Conservation (phyloP, 2,888 invertebrate genomes). For the Folsomia manolachei region DNA sequence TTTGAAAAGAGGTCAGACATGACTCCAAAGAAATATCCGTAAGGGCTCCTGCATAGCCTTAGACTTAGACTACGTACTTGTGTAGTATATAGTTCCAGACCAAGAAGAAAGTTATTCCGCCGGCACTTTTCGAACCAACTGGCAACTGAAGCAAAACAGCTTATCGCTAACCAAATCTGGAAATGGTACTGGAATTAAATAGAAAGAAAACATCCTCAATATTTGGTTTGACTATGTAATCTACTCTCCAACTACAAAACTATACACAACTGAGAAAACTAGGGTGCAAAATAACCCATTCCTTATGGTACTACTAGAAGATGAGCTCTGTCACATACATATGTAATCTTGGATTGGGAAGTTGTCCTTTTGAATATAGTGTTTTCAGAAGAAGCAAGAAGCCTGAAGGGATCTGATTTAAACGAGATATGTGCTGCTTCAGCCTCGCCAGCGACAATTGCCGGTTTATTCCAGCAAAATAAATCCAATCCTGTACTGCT, state of each 20-base stretch:
- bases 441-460: not conserved
- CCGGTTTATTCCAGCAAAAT: not conserved
- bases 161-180: not conserved
- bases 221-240: not conserved
- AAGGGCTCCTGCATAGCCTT: too few species aligned
- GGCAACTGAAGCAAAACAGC: too few species aligned
- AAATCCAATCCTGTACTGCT: slow-evolving; percentile 13
- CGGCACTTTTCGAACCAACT: not conserved
- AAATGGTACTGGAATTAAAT: too few species aligned
- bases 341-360: too few species aligned
- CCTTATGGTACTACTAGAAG: too few species aligned
- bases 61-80: too few species aligned
- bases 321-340: too few species aligned
- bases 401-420: not conserved
- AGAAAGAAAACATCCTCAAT: too few species aligned
- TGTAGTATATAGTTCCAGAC: not conserved
- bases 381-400: too few species aligned
- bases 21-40: not conserved
- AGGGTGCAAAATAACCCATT: too few species aligned
- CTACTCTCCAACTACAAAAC: not conserved
- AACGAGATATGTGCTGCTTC: too few species aligned
- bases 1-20: slow-evolving; percentile 26
- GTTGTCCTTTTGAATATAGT: too few species aligned
- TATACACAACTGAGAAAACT: not conserved
- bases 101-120: not conserved